These are phyloP conservation scores for Dipus sagitta DNA, from an alignment of 2,797 vertebrate species.

Conservation along the genomic window DNA sequence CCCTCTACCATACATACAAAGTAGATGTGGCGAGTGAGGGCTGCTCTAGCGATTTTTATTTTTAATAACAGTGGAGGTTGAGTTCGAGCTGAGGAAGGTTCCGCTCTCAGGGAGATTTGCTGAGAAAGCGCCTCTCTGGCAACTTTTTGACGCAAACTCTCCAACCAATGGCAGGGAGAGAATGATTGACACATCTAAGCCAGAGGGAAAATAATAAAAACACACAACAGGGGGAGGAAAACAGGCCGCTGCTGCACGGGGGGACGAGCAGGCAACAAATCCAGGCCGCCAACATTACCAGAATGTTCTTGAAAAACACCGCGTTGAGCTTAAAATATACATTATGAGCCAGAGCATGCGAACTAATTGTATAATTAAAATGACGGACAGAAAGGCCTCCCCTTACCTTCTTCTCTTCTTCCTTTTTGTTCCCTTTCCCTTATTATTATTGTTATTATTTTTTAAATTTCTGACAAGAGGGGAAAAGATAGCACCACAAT, in stretches of 20 bases:
- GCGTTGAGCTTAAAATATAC: slow-evolving; percentile 85
- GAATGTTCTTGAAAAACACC: slow-evolving; percentile 86
- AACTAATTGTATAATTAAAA: slow-evolving; percentile 86
- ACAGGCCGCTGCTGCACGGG: slow-evolving; percentile 88
- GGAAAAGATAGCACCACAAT: slow-evolving; percentile 8
- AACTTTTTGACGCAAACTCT: slow-evolving; percentile 98
- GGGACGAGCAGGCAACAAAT: slow-evolving; percentile 87
- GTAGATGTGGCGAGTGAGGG: slow-evolving; percentile 79
- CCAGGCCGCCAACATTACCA: slow-evolving; percentile 87
- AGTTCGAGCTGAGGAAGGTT: slow-evolving; percentile 93
- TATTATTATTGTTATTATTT: slow-evolving; percentile 11
- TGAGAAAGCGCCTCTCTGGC: slow-evolving; percentile 95
- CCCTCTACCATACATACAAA: slow-evolving; percentile 85
- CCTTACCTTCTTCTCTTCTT: slow-evolving; percentile 54
- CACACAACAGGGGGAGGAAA: slow-evolving; percentile 90
- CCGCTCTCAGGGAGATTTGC: slow-evolving; percentile 94
- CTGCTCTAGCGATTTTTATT: slow-evolving; percentile 86
- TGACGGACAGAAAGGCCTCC: slow-evolving; percentile 79
- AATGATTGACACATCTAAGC: slow-evolving; percentile 94
- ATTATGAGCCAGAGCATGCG: slow-evolving; percentile 78
- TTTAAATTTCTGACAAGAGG: slow-evolving; percentile 61
- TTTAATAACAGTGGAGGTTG: slow-evolving; percentile 87
- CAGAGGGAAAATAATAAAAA: slow-evolving; percentile 91
- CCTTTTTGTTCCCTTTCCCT: background rate
- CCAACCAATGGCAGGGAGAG: slow-evolving; percentile 97